Evolutionary conservation across 2,888 invertebrate species (phyloP).

Genomic region (Pterostichus madidus): DNA sequence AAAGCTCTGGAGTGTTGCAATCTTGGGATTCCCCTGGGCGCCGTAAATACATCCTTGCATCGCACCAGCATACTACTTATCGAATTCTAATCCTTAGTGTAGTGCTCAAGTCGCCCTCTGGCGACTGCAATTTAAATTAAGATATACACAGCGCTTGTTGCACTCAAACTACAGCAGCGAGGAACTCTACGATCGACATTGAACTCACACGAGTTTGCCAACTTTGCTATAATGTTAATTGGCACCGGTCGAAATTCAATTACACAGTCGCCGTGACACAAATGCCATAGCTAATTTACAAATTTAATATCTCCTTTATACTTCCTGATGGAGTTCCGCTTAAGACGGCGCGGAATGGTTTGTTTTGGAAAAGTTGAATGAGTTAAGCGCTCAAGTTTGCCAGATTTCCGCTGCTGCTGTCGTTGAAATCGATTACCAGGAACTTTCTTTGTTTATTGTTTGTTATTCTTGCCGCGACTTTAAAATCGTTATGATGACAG

Average conservation of each 20-base stretch:
- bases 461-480: constrained; percentile 8
- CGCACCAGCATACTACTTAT: constrained; percentile 32
- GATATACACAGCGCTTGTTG: constrained; percentile 29
- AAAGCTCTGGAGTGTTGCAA: constrained; percentile 48
- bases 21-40: constrained; percentile 51
- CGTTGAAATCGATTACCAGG: constrained; percentile 24
- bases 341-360: constrained; percentile 33
- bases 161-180: constrained; percentile 9
- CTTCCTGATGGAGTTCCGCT: constrained; percentile 23
- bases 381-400: constrained; percentile 32
- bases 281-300: constrained; percentile 59
- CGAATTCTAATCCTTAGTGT: constrained; percentile 36
- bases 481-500: constrained; percentile 19
- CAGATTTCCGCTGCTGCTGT: constrained; percentile 15
- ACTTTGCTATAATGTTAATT: constrained; percentile 53
- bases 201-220: constrained; percentile 41
- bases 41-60: constrained; percentile 50
- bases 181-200: not conserved
- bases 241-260: constrained; percentile 57
- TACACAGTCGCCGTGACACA: constrained; percentile 50
- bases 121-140: constrained; percentile 40
- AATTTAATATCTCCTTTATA: constrained; percentile 59
- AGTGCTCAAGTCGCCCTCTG: not conserved
- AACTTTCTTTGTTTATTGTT: constrained; percentile 37
- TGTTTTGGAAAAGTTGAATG: constrained; percentile 50